Base-by-base conservation (phyloP, 2,113 vertebrate genomes). In the Athene cunicularia region DNA sequence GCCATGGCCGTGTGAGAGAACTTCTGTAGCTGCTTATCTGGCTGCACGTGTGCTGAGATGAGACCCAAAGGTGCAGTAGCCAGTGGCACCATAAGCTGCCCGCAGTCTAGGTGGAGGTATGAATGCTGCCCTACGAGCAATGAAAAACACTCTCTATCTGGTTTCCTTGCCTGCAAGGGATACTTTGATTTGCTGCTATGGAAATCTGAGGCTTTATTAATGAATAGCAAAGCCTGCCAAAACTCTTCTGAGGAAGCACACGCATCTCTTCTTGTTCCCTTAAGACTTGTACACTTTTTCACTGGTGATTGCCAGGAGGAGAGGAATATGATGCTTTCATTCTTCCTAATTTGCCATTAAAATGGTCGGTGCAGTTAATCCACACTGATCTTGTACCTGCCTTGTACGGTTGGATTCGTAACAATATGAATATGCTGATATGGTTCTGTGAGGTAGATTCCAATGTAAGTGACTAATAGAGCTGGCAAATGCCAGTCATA, bases 171-270 rank as follows among this genome's bases (percentile, higher is more conserved):
- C 93, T 94, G 71, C 62, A 22, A 85, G 81, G 81, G 49, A 9
- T 49, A 1, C 64, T 96, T 94, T 79, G 43, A 45, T 90, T 91
- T 53, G 62, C 87, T 85, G 64, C 90, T 80, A n/a, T 93, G 91
- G 66, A 93, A 90, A 90, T 93, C 30, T 43, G 80, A 91, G 89
- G 64, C 64, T 91, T 89, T 67, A 41, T 79, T 95, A 93, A 90
- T 60, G 80, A 88, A 52, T 5, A 62, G 70, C 43, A 87, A 43
- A 94, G 80, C 39, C 70, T 97, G 84, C 84, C 72, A 94, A n/a
- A 83, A 35, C 39, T 67, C 73, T 79, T 58, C 64, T 60, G 73
- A 89, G 68, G 94, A 91, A 89, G 72, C 56, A 75, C 33, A 45
- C 41, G 39, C 22, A n/a, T 86, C 72, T 83, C 32, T 55, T 32